These are phyloP conservation scores for Drosophila imparisetae DNA, from an alignment of 2,888 invertebrate genomes.

Conservation along the genomic window DNA sequence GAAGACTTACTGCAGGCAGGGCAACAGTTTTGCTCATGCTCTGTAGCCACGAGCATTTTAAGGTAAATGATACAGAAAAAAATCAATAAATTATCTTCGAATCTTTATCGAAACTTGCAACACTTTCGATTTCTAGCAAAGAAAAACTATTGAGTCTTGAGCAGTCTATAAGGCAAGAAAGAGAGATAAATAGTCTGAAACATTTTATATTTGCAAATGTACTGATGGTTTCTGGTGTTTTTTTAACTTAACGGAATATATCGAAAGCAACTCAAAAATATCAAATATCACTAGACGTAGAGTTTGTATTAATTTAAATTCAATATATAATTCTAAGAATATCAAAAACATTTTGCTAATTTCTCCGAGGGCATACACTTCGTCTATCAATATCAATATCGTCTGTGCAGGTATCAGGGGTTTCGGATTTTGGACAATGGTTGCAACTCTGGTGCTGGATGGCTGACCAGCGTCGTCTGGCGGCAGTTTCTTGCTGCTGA, in stretches of 20 bases:
- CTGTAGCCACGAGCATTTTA: not conserved
- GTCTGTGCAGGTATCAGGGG: too few species aligned
- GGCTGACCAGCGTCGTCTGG: slow-evolving; percentile 35
- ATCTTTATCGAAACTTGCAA: not conserved
- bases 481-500: slow-evolving; percentile 32
- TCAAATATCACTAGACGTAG: not conserved
- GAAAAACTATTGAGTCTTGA: not conserved
- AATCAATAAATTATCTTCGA: not conserved
- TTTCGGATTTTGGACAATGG: too few species aligned
- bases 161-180: not conserved
- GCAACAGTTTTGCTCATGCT: slow-evolving; percentile 5
- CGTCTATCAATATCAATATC: slow-evolving; percentile 17
- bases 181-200: not conserved
- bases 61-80: not conserved
- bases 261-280: not conserved
- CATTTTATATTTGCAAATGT: not conserved
- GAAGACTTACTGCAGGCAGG: not conserved
- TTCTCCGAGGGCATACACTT: not conserved
- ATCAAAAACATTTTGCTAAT: not conserved
- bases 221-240: not conserved
- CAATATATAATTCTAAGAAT: not conserved
- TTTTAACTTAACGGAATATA: not conserved
- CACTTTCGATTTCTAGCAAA: not conserved
- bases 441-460: slow-evolving; percentile 25
- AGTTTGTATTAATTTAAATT: not conserved